These are phyloP conservation scores for Mohoua ochrocephala DNA, from an alignment of 2,113 vertebrate species.

Conservation along the genomic window DNA sequence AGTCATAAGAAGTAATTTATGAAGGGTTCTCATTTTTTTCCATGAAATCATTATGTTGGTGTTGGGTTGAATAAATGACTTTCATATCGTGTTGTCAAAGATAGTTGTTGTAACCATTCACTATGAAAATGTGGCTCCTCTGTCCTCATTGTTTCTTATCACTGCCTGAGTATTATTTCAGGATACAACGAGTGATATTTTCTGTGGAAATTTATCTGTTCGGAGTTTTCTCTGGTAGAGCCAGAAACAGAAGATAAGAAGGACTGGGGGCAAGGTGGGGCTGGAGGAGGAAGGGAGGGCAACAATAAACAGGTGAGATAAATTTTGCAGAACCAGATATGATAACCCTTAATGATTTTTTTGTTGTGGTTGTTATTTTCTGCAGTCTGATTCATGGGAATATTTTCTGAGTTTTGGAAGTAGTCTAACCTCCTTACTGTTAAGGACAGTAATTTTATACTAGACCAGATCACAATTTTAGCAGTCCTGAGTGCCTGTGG, in stretches of 20 bases:
- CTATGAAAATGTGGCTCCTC: slow-evolving; percentile 1
- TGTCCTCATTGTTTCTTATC: slow-evolving; percentile 11
- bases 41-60: neutral
- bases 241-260: neutral
- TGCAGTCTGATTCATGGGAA: neutral
- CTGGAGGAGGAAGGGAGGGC: neutral
- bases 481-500: neutral
- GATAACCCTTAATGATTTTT: neutral
- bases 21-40: slow-evolving; percentile 30
- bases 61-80: slow-evolving; percentile 52
- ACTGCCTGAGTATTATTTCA: neutral
- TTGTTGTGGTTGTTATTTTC: neutral
- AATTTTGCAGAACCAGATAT: neutral
- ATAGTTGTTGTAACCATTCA: slow-evolving; percentile 41
- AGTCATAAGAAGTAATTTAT: slow-evolving; percentile 56
- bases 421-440: neutral
- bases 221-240: neutral
- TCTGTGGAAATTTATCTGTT: neutral
- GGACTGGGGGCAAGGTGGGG: neutral
- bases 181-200: neutral
- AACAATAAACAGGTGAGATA: neutral
- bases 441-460: neutral
- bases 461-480: neutral
- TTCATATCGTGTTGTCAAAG: slow-evolving; percentile 50
- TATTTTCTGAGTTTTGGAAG: neutral